These are phyloP conservation scores for Capitella teleta DNA, from an alignment of 1,140 invertebrate genomes.

Conservation along the genomic window DNA sequence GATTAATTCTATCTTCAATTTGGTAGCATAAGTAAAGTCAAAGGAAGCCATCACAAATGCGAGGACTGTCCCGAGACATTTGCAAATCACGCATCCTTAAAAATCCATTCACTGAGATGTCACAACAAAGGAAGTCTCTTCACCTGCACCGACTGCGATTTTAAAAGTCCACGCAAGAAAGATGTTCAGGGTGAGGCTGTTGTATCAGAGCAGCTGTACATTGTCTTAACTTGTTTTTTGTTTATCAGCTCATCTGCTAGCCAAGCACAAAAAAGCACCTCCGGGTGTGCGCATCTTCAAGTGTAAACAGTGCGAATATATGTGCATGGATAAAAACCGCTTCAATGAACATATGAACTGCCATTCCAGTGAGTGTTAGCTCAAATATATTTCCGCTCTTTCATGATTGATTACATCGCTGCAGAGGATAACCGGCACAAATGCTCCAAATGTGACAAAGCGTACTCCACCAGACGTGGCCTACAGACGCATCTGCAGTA, in stretches of 20 bases:
- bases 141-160: slow-evolving; percentile 9
- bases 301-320: slow-evolving; percentile 11
- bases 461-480: slow-evolving; percentile 12
- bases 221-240: not conserved
- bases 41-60: too few relatives aligned
- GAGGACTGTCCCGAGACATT: slow-evolving; percentile 9
- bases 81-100: slow-evolving; percentile 5
- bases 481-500: slow-evolving; percentile 12
- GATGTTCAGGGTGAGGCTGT: slow-evolving; percentile 14
- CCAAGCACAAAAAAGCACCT: slow-evolving; percentile 10
- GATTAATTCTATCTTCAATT: too few relatives aligned
- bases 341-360: slow-evolving; percentile 12
- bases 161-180: slow-evolving; percentile 14
- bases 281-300: slow-evolving; percentile 11
- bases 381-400: not conserved
- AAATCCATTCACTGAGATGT: slow-evolving; percentile 10
- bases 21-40: too few relatives aligned
- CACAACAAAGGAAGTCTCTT: slow-evolving; percentile 14
- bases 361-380: slow-evolving; percentile 3
- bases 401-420: not conserved
- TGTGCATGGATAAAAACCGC: slow-evolving; percentile 12
- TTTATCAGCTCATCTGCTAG: slow-evolving; percentile 11
- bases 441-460: slow-evolving; percentile 9
- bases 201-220: too few relatives aligned
- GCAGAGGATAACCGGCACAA: slow-evolving; percentile 3